Base-by-base conservation (phyloP, 30 jellyfish, hydroid and myxozoan genomes). In the Turritopsis rubra region DNA sequence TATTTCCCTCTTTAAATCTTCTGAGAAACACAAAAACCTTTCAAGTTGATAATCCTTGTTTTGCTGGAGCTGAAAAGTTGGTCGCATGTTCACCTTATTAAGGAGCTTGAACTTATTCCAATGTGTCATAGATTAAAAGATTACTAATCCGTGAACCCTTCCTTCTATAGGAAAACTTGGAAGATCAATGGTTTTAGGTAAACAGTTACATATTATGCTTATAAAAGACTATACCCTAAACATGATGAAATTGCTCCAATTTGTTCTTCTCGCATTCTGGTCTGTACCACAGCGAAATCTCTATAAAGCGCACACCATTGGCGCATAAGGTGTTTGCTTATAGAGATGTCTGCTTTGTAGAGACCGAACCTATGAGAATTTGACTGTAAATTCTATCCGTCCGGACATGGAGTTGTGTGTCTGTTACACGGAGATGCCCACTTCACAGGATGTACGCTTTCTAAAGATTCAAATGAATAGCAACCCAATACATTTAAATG, bases 171-270 rank as follows among this genome's bases (percentile, higher is more conserved):
- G 97, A 82, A 89, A 89, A 30, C 95, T 89, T 31, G 97, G 97
- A 21, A 41, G 97, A 71, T 89, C 97, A n/a, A 83, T 89, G 4
- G 86, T 89, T 20, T 91, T 89, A 21, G 97, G 97, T 89, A 52
- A 79, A 94, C 21, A 27, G 60, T 41, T 13, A n/a, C n/a, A n/a
- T n/a, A n/a, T n/a, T n/a, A n/a, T 9, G 3, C 27, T 7, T 3
- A 31, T 70, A 3, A n/a, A n/a, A n/a, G n/a, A n/a, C n/a, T n/a
- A n/a, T n/a, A n/a, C n/a, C n/a, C n/a, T n/a, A n/a, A n/a, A n/a
- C n/a, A n/a, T n/a, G n/a, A n/a, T n/a, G n/a, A n/a, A n/a, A n/a
- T n/a, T n/a, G n/a, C n/a, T n/a, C n/a, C n/a, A n/a, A n/a, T n/a
- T n/a, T n/a, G n/a, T n/a, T n/a, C n/a, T n/a, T n/a, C n/a, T n/a